These are phyloP conservation scores for Pseudolaguvia tuberculata DNA, from an alignment of 2,113 vertebrate species.

Conservation along the genomic window DNA sequence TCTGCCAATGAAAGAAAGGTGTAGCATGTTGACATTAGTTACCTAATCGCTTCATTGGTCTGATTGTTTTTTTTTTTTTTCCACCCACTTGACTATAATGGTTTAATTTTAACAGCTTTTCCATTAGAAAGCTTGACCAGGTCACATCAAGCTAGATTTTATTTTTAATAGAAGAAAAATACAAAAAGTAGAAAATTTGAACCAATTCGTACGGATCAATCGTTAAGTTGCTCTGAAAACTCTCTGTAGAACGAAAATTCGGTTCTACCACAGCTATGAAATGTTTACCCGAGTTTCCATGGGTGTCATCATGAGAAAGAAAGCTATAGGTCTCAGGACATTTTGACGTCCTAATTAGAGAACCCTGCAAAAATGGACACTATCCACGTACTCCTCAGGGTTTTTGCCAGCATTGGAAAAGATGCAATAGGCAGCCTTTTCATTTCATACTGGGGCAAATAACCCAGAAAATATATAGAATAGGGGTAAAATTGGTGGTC, in stretches of 20 bases:
- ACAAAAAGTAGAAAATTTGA: too few relatives aligned
- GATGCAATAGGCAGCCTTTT: background rate
- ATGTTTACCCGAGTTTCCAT: background rate
- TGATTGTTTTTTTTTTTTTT: too few relatives aligned
- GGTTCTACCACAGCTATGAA: background rate
- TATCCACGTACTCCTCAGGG: background rate
- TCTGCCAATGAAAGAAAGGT: too few relatives aligned
- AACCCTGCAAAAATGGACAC: background rate
- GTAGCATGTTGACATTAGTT: too few relatives aligned
- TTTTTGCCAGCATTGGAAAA: background rate
- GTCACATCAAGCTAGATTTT: background rate
- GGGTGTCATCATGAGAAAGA: background rate
- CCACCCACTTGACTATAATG: too few relatives aligned
- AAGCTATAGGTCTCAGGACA: background rate
- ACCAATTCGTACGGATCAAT: background rate
- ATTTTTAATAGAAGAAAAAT: background rate
- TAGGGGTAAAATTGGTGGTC: too few relatives aligned
- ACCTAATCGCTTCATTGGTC: too few relatives aligned
- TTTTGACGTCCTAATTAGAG: constrained; percentile 5
- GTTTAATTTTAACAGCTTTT: background rate
- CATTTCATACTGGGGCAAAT: background rate
- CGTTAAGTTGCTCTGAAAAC: background rate
- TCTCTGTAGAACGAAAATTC: background rate
- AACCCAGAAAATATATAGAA: background rate
- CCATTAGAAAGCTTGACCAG: background rate